phyloP scores from a whole-genome alignment of 2,113 vertebrate genomes.

The Pteruthius melanotis region DNA sequence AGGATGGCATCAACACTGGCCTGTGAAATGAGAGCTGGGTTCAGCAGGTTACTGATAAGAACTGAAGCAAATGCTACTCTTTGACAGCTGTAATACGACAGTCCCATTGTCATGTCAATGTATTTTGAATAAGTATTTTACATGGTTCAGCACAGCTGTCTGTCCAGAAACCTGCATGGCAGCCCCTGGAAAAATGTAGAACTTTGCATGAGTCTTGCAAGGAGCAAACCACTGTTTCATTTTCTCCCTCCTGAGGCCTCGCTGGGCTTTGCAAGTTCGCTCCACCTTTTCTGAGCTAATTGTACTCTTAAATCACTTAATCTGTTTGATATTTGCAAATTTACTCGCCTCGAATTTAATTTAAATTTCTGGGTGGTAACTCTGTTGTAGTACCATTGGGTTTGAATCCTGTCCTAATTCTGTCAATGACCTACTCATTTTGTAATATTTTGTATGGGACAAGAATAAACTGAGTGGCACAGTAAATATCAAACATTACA shows the following conservation, averaged over 20 bases:
- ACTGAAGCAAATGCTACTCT: neutral
- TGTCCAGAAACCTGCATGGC: neutral
- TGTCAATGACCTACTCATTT: neutral
- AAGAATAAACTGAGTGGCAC: neutral
- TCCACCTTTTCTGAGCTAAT: neutral
- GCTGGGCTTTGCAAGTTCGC: neutral
- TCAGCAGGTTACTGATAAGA: neutral
- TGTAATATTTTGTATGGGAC: neutral
- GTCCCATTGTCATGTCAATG: neutral
- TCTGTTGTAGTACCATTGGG: neutral
- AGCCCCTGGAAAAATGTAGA: neutral
- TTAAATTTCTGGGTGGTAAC: neutral
- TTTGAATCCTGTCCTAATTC: neutral
- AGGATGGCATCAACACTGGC: rapidly evolving
- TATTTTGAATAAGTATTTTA: neutral
- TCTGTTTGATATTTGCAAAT: neutral
- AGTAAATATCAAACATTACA: neutral
- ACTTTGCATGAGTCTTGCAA: neutral
- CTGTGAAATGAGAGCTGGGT: neutral
- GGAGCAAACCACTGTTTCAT: neutral
- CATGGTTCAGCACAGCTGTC: neutral
- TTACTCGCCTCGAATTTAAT: neutral
- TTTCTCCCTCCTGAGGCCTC: neutral
- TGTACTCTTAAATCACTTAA: neutral
- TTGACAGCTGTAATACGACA: neutral